phyloP scores from a whole-genome alignment of 2,113 vertebrate genomes.

The Rhinolophus ferrumequinum region DNA sequence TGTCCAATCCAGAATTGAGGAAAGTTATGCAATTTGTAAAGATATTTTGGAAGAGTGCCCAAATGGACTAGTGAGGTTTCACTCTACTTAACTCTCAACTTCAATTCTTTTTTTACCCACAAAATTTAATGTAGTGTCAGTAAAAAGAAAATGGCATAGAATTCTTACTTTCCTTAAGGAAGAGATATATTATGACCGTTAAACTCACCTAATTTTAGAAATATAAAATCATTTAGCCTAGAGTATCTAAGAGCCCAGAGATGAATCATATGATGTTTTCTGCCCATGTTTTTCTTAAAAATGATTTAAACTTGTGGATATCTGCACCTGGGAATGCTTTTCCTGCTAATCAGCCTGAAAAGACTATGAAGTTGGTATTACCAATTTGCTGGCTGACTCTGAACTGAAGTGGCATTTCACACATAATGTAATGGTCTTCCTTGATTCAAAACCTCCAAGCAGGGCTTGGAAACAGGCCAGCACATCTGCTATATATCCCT shows the following conservation, averaged over 20 bases:
- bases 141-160: not conserved
- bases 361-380: conserved; percentile 57
- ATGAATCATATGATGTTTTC: not conserved
- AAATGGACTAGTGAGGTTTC: not conserved
- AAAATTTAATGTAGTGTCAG: not conserved
- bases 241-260: not conserved
- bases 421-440: conserved; percentile 56
- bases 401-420: conserved; percentile 68
- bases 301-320: conserved; percentile 44
- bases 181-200: not conserved
- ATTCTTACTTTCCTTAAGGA: conserved; percentile 25
- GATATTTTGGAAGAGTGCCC: not conserved
- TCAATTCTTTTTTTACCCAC: not conserved
- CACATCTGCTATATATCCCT: conserved; percentile 62
- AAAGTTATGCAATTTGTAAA: conserved; percentile 7
- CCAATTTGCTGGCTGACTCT: conserved; percentile 31
- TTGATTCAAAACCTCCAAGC: conserved; percentile 61
- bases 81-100: not conserved
- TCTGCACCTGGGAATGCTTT: conserved; percentile 70
- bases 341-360: conserved; percentile 36
- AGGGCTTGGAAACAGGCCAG: conserved; percentile 50
- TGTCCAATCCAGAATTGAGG: not conserved
- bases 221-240: not conserved
- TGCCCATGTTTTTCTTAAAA: not conserved
- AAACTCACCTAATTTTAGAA: conserved; percentile 39